phyloP scores from a whole-genome alignment of 2,888 invertebrate genomes.

The Spodoptera exigua region DNA sequence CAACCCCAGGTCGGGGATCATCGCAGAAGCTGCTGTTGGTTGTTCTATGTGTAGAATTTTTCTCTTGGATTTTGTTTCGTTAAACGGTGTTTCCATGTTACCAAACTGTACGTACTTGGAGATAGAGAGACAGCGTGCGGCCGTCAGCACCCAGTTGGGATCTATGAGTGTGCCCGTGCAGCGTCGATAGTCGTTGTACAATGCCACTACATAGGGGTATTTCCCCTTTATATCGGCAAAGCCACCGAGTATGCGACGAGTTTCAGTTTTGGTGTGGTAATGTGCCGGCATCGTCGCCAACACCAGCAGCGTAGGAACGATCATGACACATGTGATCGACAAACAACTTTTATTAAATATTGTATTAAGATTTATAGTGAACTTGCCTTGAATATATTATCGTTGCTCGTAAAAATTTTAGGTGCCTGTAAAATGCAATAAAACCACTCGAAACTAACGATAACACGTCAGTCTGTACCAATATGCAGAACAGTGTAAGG shows the following conservation, averaged over 20 bases:
- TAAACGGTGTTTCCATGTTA: neutral
- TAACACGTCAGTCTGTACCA: too few species aligned
- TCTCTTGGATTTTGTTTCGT: neutral
- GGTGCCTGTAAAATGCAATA: neutral
- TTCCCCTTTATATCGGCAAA: neutral
- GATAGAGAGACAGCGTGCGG: constrained; percentile 11
- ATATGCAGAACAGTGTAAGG: too few species aligned
- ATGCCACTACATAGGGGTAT: constrained; percentile 17
- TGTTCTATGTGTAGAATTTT: neutral
- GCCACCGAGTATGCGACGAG: too few species aligned
- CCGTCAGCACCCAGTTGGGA: constrained; percentile 28
- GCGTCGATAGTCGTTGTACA: neutral
- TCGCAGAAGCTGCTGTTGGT: neutral
- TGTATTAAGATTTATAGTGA: neutral
- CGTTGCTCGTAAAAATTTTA: constrained; percentile 19
- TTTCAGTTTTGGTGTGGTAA: neutral
- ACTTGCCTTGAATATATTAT: neutral
- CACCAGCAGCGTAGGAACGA: neutral
- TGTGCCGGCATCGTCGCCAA: neutral
- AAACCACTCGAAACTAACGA: too few species aligned
- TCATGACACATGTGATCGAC: constrained; percentile 11
- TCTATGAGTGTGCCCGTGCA: constrained; percentile 35
- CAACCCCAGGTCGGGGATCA: constrained; percentile 25
- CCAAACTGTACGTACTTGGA: constrained; percentile 22
- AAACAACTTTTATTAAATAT: neutral